Percentiles rank a stretch among this genome's conserved stretches.
These are phyloP conservation scores for Megaceryle torquata DNA, from an alignment of 2,113 vertebrate genomes.

Conservation along the genomic window DNA sequence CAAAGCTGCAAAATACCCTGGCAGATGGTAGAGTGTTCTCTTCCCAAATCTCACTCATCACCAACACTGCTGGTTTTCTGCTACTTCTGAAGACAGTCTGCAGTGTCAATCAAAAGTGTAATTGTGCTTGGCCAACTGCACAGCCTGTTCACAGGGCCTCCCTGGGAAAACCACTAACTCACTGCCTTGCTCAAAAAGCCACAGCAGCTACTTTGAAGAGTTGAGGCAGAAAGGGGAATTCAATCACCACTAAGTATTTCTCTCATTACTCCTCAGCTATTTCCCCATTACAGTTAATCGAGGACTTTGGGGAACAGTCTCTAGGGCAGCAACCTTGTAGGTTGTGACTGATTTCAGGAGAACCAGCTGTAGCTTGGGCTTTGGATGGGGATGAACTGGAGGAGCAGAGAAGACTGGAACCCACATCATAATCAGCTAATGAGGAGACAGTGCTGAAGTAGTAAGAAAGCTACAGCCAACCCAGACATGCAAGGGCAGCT, in stretches of 20 bases:
- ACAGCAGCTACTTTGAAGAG: background rate
- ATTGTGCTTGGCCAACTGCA: background rate
- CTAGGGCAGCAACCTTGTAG: rapidly evolving
- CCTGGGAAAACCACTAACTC: background rate
- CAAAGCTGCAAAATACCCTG: background rate
- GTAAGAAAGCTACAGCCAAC: background rate
- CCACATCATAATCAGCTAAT: too few species aligned
- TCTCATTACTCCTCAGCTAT: background rate
- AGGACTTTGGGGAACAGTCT: background rate
- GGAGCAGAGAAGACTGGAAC: background rate
- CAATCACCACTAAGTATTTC: background rate
- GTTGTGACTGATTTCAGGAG: background rate
- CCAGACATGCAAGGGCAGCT: background rate
- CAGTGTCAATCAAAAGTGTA: background rate
- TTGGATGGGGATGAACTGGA: background rate
- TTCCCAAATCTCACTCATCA: background rate
- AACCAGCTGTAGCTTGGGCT: background rate
- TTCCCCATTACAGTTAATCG: background rate
- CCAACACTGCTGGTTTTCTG: background rate
- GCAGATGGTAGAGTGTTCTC: background rate
- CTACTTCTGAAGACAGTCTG: background rate
- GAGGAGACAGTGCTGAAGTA: too few species aligned
- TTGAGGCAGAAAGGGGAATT: background rate
- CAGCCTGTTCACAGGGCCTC: background rate
- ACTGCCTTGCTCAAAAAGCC: background rate